A percentile compares a stretch with the other conserved stretches of the same genome.
These are phyloP conservation scores for Psophia crepitans DNA, from an alignment of 2,113 vertebrate species.

Conservation along the genomic window DNA sequence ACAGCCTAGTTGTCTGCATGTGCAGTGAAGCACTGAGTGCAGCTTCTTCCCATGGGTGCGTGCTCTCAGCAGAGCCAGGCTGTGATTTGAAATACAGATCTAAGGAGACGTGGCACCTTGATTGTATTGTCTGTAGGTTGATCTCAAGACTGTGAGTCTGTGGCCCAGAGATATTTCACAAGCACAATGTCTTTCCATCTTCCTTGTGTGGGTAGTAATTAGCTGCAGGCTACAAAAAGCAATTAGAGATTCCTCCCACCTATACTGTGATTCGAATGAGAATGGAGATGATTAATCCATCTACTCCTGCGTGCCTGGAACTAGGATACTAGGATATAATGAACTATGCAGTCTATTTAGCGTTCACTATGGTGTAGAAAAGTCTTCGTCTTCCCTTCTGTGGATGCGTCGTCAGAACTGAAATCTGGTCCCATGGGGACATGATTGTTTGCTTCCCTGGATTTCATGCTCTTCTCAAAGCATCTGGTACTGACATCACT, in stretches of 20 bases:
- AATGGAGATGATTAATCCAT: constrained; percentile 34
- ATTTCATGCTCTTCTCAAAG: background rate
- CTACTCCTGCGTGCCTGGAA: background rate
- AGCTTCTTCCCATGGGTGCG: background rate
- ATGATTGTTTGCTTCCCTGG: background rate
- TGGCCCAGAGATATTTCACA: background rate
- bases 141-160: background rate
- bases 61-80: background rate
- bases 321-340: background rate
- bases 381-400: background rate
- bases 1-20: background rate
- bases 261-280: background rate
- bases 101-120: background rate
- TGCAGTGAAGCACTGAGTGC: background rate
- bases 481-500: background rate
- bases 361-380: fast-evolving
- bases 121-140: background rate
- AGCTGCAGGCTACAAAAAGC: constrained; percentile 1
- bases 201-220: constrained; percentile 15
- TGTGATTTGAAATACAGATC: background rate
- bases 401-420: background rate
- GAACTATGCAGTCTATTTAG: background rate
- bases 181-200: background rate
- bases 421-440: background rate
- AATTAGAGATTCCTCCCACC: constrained; percentile 33